Conservation (phyloP, 1,140 invertebrate genomes). For the Caenorhabditis latens region DNA sequence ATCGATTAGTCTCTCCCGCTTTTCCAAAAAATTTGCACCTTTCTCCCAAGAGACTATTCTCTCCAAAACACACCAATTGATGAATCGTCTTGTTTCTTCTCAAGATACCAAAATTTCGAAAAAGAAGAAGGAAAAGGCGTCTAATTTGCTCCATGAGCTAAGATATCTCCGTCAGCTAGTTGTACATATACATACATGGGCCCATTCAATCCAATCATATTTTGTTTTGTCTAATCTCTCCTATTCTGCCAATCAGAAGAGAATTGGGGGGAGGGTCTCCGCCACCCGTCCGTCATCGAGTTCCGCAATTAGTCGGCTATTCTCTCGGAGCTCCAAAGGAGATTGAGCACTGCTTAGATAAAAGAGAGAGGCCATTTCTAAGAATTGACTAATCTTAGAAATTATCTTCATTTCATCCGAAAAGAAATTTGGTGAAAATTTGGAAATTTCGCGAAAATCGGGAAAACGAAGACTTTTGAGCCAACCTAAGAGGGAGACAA, state of each 20-base stretch:
- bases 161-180: too few species aligned
- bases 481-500: background rate
- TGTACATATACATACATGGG: too few species aligned
- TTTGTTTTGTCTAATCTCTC: background rate
- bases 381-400: conserved; percentile 28
- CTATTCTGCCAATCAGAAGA: background rate
- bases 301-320: conserved; percentile 49
- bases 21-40: conserved; percentile 7
- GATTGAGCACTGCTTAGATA: too few species aligned
- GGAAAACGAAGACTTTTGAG: too few species aligned
- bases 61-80: background rate
- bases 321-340: background rate
- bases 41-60: background rate
- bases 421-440: background rate
- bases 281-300: conserved; percentile 9
- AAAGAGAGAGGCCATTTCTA: background rate
- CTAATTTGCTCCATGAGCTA: background rate
- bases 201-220: too few species aligned
- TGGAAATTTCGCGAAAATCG: too few species aligned
- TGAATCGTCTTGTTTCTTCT: conserved; percentile 13
- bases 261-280: background rate
- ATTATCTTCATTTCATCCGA: conserved; percentile 37
- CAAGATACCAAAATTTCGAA: background rate
- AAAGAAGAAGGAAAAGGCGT: too few species aligned
- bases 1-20: background rate